phyloP scores from a whole-genome alignment of 2,797 vertebrate species.

The Dermochelys coriacea region DNA sequence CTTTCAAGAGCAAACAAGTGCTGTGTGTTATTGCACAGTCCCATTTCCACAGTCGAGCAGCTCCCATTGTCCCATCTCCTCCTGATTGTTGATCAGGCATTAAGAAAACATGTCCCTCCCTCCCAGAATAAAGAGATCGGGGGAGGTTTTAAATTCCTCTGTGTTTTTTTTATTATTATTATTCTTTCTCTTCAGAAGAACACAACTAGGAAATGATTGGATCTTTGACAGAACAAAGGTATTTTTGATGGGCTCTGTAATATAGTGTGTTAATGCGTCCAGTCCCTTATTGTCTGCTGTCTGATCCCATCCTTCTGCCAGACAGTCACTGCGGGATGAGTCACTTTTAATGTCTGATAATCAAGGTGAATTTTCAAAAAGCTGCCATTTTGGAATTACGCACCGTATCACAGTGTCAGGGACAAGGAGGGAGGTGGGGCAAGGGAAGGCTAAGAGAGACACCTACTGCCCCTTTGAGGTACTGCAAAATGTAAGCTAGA shows the following conservation, averaged over 20 bases:
- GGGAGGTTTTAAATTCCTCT: slow-evolving; percentile 56
- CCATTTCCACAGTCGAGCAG: background rate
- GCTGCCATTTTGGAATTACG: slow-evolving; percentile 97
- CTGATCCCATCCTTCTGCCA: slow-evolving; percentile 94
- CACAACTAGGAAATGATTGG: slow-evolving; percentile 91
- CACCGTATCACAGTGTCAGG: slow-evolving; percentile 84
- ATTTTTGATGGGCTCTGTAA: slow-evolving; percentile 78
- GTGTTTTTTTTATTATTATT: slow-evolving; percentile 63
- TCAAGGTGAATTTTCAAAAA: slow-evolving; percentile 98
- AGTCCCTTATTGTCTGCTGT: slow-evolving; percentile 92
- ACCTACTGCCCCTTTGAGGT: slow-evolving; percentile 81
- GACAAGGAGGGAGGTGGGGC: slow-evolving; percentile 46
- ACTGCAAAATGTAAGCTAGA: slow-evolving; percentile 53
- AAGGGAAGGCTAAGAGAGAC: slow-evolving; percentile 94
- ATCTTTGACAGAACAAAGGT: slow-evolving; percentile 95
- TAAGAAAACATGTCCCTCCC: background rate
- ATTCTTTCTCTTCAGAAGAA: slow-evolving; percentile 90
- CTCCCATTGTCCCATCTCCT: slow-evolving; percentile 1
- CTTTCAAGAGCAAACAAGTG: background rate
- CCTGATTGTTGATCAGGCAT: background rate
- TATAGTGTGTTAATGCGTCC: slow-evolving; percentile 85
- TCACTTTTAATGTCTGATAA: slow-evolving; percentile 90
- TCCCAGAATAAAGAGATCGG: slow-evolving; percentile 43
- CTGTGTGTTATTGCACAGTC: background rate
- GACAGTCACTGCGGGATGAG: slow-evolving; percentile 90